Evolutionary conservation across 2,113 vertebrate species (phyloP).

Genomic region (Galemys pyrenaicus): DNA sequence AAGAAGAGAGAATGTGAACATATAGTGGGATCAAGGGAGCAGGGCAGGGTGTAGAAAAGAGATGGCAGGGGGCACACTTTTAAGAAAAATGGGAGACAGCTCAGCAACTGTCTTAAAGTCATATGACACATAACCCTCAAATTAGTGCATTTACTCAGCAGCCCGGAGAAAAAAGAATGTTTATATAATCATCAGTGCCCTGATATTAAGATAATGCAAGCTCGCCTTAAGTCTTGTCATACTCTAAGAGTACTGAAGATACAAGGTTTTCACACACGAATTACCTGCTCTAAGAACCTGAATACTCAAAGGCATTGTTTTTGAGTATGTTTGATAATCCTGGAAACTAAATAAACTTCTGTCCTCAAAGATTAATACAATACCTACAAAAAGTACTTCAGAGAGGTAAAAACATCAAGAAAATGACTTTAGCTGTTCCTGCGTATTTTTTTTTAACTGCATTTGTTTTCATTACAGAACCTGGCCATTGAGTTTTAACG

Average conservation of each 20-base stretch:
- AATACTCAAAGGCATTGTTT: neutral
- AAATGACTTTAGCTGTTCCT: neutral
- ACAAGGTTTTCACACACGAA: neutral
- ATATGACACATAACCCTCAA: neutral
- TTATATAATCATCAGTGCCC: too few relatives aligned
- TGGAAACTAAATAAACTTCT: neutral
- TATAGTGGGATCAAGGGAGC: neutral
- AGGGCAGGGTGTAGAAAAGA: neutral
- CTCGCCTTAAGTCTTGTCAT: neutral
- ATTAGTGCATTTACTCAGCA: neutral
- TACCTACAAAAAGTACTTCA: neutral
- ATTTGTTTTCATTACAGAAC: conserved; percentile 49
- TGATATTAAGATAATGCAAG: neutral
- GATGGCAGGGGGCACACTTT: neutral
- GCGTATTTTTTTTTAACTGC: neutral
- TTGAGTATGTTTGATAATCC: neutral
- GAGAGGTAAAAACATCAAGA: neutral
- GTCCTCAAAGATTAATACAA: neutral
- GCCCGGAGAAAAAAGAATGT: neutral
- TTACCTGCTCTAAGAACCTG: neutral
- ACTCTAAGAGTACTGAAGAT: neutral
- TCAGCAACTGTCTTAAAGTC: neutral
- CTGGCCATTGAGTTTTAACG: neutral
- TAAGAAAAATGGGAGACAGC: neutral
- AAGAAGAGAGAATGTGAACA: neutral